Evolutionary conservation across 2,888 invertebrate genomes (phyloP).

Genomic region (Malthinus seriepunctatus): DNA sequence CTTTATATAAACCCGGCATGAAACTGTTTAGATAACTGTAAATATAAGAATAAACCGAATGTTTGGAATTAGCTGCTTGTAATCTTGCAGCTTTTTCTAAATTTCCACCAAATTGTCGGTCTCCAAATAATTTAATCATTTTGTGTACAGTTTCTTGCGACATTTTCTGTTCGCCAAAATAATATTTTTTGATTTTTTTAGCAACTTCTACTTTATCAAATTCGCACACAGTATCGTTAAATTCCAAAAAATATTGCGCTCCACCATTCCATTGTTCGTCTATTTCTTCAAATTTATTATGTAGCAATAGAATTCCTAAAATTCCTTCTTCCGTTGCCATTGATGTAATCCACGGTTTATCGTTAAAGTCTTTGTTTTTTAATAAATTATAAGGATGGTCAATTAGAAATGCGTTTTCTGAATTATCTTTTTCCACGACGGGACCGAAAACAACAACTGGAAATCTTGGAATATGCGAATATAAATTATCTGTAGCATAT

Average conservation of each 20-base stretch:
- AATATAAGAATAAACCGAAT: conserved; percentile 1
- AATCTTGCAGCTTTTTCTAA: conserved; percentile 2
- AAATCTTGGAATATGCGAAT: conserved; percentile 9
- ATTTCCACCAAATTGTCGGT: neutral
- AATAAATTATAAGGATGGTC: conserved; percentile 66
- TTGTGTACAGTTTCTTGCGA: neutral
- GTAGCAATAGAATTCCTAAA: conserved; percentile 44
- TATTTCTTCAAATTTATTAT: neutral
- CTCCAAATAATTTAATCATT: neutral
- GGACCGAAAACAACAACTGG: conserved; percentile 44
- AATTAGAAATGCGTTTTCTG: conserved; percentile 63
- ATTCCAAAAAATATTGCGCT: neutral
- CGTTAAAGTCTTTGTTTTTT: conserved; percentile 60
- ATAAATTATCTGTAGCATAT: neutral
- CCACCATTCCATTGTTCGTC: neutral
- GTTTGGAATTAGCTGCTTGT: neutral
- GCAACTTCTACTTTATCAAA: neutral
- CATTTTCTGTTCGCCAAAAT: neutral
- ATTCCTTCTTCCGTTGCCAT: conserved; percentile 72
- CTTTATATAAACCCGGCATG: neutral
- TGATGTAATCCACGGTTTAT: conserved; percentile 69
- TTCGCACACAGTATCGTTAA: neutral
- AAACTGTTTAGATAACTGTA: conserved; percentile 2
- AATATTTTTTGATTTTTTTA: neutral
- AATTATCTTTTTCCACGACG: conserved; percentile 45